Conservation (phyloP, 1,140 invertebrate genomes). For the Calosoma granatense region DNA sequence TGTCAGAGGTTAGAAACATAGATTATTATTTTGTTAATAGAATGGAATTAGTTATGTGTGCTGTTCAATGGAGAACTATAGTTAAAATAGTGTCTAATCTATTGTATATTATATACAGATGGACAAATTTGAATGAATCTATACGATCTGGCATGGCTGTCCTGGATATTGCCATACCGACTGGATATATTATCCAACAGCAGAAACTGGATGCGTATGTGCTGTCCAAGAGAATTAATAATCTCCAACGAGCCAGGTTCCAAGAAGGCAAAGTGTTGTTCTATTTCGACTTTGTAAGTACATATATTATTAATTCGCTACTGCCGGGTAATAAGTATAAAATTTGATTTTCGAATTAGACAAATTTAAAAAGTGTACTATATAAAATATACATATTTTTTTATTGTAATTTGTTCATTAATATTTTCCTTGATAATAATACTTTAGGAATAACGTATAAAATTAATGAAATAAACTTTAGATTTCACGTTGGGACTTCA, state of each 20-base stretch:
- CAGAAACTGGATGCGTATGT: slow-evolving; percentile 80
- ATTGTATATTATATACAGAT: slow-evolving; percentile 41
- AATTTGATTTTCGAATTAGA: too few relatives aligned
- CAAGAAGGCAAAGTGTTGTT: slow-evolving; percentile 75
- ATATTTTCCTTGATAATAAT: too few relatives aligned
- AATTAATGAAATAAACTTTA: too few relatives aligned
- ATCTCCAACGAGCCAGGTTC: slow-evolving; percentile 77
- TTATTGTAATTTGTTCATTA: too few relatives aligned
- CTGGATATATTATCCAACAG: slow-evolving; percentile 89
- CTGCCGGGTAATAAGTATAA: too few relatives aligned
- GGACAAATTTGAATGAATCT: slow-evolving; percentile 69
- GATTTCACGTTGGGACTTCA: too few relatives aligned
- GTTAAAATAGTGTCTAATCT: background rate
- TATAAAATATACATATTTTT: too few relatives aligned
- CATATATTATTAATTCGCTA: slow-evolving; percentile 12
- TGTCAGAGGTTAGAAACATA: slow-evolving; percentile 59
- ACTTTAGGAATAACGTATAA: too few relatives aligned
- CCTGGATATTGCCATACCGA: slow-evolving; percentile 83
- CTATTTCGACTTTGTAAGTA: slow-evolving; percentile 86
- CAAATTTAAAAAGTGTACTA: too few relatives aligned
- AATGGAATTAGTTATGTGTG: background rate
- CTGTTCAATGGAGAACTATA: background rate
- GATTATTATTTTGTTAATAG: slow-evolving; percentile 10
- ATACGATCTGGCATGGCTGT: slow-evolving; percentile 83
- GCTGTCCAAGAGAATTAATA: slow-evolving; percentile 56